These are phyloP conservation scores for Plagodis pulveraria DNA, from an alignment of 2,888 invertebrate species.

Conservation along the genomic window DNA sequence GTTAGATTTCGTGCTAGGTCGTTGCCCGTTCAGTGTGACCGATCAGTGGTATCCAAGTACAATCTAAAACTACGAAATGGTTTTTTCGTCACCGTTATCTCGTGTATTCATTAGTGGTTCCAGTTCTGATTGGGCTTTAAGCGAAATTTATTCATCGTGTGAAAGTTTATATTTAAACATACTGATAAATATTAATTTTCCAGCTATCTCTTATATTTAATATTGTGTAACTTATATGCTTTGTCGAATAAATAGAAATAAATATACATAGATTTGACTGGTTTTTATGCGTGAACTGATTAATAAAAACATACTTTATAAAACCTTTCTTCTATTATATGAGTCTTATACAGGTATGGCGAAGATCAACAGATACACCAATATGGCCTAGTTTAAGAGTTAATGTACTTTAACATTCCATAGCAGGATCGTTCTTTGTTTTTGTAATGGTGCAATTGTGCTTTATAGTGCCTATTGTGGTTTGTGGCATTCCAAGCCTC, in stretches of 20 bases:
- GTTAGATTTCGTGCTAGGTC: slow-evolving; percentile 72
- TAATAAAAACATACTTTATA: slow-evolving; percentile 50
- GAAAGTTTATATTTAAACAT: slow-evolving; percentile 37
- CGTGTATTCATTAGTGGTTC: slow-evolving; percentile 22
- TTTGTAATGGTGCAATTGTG: slow-evolving; percentile 34
- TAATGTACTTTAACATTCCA: slow-evolving; percentile 36
- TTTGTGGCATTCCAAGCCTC: slow-evolving; percentile 24
- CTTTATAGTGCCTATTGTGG: slow-evolving; percentile 31
- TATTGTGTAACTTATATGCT: slow-evolving; percentile 31
- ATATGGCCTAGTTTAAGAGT: slow-evolving; percentile 39
- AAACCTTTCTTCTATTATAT: slow-evolving; percentile 54
- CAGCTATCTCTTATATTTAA: slow-evolving; percentile 22
- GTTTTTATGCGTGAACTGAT: slow-evolving; percentile 47
- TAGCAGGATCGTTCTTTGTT: slow-evolving; percentile 32
- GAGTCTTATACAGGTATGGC: slow-evolving; percentile 33
- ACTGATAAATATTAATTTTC: slow-evolving; percentile 28
- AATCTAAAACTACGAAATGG: slow-evolving; percentile 43
- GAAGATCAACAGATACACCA: slow-evolving; percentile 37
- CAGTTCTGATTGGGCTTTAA: slow-evolving; percentile 24
- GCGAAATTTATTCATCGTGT: slow-evolving; percentile 29
- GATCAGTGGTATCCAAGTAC: slow-evolving; percentile 59
- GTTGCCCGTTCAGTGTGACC: slow-evolving; percentile 69
- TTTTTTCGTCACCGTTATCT: slow-evolving; percentile 41
- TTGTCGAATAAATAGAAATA: slow-evolving; percentile 44
- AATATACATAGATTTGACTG: slow-evolving; percentile 7